Conservation (phyloP, 2,888 invertebrate species). For the Oxytorus armatus region DNA sequence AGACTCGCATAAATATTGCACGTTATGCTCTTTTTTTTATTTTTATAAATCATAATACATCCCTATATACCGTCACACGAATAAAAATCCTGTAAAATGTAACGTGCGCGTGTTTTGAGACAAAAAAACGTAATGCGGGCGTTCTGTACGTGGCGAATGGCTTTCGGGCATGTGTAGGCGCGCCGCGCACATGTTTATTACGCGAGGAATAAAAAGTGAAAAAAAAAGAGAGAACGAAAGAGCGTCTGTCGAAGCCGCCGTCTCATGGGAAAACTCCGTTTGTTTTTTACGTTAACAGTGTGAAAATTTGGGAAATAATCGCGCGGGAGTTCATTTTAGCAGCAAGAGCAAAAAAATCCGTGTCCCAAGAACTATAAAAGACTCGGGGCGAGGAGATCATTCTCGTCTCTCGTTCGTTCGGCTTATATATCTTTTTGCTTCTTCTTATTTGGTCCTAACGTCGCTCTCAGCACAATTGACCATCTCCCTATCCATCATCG, state of each 20-base stretch:
- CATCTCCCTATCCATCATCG: conserved; percentile 10
- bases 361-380: conserved; percentile 33
- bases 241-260: not conserved
- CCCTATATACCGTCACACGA: conserved; percentile 24
- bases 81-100: not conserved
- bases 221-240: conserved; percentile 3
- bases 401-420: conserved; percentile 12
- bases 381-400: conserved; percentile 4
- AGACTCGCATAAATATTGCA: not conserved
- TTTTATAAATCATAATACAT: not conserved
- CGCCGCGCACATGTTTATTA: conserved; percentile 23
- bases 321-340: not conserved
- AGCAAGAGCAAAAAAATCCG: conserved; percentile 33
- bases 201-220: not conserved
- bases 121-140: conserved; percentile 25
- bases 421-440: conserved; percentile 1
- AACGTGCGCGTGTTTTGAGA: not conserved
- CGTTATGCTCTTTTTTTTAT: not conserved
- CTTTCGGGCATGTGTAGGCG: too few relatives aligned
- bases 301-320: conserved; percentile 40
- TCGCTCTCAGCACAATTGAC: conserved; percentile 29
- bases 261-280: conserved; percentile 7
- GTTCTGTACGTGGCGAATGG: conserved; percentile 15
- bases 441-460: conserved; percentile 18
- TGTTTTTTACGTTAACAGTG: conserved; percentile 1